These are phyloP conservation scores for Melieria crassipennis DNA, from an alignment of 2,888 invertebrate species.

Conservation along the genomic window DNA sequence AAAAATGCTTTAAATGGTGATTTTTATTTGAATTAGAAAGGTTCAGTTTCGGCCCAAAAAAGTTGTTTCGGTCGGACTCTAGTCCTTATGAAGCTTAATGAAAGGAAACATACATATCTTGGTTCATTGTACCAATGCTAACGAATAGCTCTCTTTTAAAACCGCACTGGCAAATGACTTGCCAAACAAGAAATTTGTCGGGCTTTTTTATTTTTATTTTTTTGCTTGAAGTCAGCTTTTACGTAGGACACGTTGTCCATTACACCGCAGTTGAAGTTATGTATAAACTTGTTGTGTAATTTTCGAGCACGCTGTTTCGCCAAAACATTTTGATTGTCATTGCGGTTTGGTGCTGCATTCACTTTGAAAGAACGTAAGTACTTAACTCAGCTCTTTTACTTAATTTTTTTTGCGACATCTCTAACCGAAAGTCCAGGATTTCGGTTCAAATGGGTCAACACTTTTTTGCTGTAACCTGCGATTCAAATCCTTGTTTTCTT, in stretches of 20 bases:
- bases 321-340: neutral
- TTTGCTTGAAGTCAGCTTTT: too few species aligned
- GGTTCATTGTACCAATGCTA: neutral
- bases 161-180: neutral
- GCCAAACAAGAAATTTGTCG: slow-evolving; percentile 32
- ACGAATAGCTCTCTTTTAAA: neutral
- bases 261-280: neutral
- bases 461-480: too few species aligned
- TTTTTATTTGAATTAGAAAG: too few species aligned
- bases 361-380: neutral
- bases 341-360: slow-evolving; percentile 2
- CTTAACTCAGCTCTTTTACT: neutral
- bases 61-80: too few species aligned
- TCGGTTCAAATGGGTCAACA: too few species aligned
- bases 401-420: neutral
- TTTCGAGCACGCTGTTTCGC: neutral
- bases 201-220: slow-evolving; percentile 30
- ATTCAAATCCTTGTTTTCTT: neutral
- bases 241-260: slow-evolving; percentile 4
- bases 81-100: neutral
- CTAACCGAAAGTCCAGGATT: too few species aligned
- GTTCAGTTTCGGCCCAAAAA: too few species aligned
- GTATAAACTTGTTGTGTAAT: slow-evolving; percentile 1
- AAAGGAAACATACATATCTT: neutral
- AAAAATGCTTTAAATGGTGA: too few species aligned